These are phyloP conservation scores for Polyodon spathula DNA, from an alignment of 2,113 vertebrate genomes.

Conservation along the genomic window DNA sequence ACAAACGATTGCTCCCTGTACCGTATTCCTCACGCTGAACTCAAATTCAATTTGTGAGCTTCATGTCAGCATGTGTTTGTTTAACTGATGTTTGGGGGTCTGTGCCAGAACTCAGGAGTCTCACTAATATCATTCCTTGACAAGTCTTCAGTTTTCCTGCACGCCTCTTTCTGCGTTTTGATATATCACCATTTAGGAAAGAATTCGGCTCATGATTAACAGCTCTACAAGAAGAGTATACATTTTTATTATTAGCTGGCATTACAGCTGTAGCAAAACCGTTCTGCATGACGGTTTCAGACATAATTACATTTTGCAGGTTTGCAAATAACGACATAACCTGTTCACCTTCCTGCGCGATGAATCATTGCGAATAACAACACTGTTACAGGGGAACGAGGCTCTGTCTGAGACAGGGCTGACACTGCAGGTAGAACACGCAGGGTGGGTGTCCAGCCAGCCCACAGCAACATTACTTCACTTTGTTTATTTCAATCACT, in stretches of 20 bases:
- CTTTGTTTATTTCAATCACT: too few relatives aligned
- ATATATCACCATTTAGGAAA: too few relatives aligned
- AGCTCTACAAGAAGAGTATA: slow-evolving; percentile 21
- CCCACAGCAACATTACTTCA: too few relatives aligned
- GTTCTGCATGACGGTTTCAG: slow-evolving; percentile 29
- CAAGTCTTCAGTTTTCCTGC: too few relatives aligned
- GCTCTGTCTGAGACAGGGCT: slow-evolving; percentile 21
- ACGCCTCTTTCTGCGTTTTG: too few relatives aligned
- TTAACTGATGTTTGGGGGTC: too few relatives aligned
- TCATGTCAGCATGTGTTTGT: too few relatives aligned
- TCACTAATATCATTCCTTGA: too few relatives aligned
- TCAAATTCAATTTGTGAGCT: too few relatives aligned
- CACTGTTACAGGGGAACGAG: slow-evolving; percentile 44
- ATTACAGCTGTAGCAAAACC: slow-evolving; percentile 10
- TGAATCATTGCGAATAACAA: slow-evolving; percentile 46
- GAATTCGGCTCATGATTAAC: slow-evolving; percentile 22
- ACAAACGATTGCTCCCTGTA: too few relatives aligned
- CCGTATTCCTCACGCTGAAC: too few relatives aligned
- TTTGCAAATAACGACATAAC: slow-evolving; percentile 44
- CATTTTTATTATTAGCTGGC: slow-evolving; percentile 34
- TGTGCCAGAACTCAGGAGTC: too few relatives aligned
- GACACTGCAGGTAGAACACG: neutral
- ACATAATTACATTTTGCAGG: slow-evolving; percentile 36
- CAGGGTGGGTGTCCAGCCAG: neutral
- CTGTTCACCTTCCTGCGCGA: slow-evolving; percentile 31